Base-by-base conservation (phyloP, 2,113 vertebrate species). In the Suncus etruscus region DNA sequence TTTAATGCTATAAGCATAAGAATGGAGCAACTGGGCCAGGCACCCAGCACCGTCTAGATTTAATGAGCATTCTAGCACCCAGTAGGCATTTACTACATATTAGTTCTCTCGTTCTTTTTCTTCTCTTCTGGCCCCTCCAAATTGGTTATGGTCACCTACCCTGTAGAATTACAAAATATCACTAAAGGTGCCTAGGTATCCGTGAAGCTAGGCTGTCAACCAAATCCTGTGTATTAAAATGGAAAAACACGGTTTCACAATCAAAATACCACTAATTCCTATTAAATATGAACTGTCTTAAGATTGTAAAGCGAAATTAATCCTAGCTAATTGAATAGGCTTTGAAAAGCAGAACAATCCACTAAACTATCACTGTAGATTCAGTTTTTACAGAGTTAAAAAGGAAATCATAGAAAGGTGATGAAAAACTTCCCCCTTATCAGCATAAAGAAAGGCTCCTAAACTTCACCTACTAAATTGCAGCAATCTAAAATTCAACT, bases 211-310 rank as follows among this genome's bases (percentile, higher is more conserved):
- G 54, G 54, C 54, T 54, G 32, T 27, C 50, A 50, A 66, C 10
- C 32, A 54, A 4, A 70, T 1, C 47, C 32, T 32, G 12, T 12
- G 29, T 39, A 83, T 70, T 75, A 85, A 95, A 89, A 77, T 58
- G 61, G 24, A 81, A 94, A 58, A 86, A 85, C 6, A 39, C 70
- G 32, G 29, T 48, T 94, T 74, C 58, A 86, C 18, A 87, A 83
- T 82, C 73, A 82, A 94, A 95, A 74, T 50, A 27, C 74, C 66
- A 90, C 81, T 91, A 85, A 90, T 94, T 93, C 91, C 78, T 86
- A 74, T 70, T 83, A 90, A 93, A 94, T 87, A 82, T 78, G 70
- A 87, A 91, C 66, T 90, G 18, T 47, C 93, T 74, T n/a, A 80
- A 31, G n/a, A 79, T 69, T 88, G 92, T 82, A 78, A 74, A 87